These are phyloP conservation scores for Lacerta bilineata DNA, from an alignment of 2,797 vertebrate genomes.

Conservation along the genomic window DNA sequence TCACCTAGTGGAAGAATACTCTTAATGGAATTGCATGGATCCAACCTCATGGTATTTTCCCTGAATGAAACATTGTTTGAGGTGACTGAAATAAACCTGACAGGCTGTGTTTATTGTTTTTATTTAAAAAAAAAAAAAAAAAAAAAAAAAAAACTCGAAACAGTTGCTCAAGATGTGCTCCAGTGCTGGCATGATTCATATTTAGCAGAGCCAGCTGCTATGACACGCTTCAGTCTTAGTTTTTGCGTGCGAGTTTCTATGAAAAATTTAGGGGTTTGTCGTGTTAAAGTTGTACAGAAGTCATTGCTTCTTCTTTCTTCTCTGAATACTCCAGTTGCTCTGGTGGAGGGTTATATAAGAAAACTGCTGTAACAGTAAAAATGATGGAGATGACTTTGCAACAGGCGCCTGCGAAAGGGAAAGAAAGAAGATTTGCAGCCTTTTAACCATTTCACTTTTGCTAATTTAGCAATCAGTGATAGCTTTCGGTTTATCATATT, in stretches of 20 bases:
- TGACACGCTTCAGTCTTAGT: neutral
- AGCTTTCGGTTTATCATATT: neutral
- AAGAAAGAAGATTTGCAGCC: slow-evolving; percentile 28
- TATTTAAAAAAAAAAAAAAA: neutral
- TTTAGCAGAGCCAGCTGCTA: slow-evolving; percentile 10
- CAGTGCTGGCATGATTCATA: slow-evolving; percentile 4
- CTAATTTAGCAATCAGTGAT: neutral
- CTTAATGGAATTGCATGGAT: neutral
- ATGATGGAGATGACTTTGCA: slow-evolving; percentile 80
- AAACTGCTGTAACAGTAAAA: slow-evolving; percentile 76
- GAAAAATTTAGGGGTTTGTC: slow-evolving; percentile 30
- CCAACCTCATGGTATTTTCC: neutral
- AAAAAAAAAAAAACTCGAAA: slow-evolving; percentile 18
- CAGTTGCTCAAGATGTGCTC: neutral
- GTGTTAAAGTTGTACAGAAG: slow-evolving; percentile 42
- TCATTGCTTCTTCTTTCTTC: slow-evolving; percentile 45
- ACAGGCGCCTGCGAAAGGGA: slow-evolving; percentile 74
- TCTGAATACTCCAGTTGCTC: slow-evolving; percentile 12
- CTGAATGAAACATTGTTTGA: slow-evolving; percentile 9
- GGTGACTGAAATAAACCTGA: slow-evolving; percentile 15
- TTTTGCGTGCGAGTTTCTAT: neutral
- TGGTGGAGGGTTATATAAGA: slow-evolving; percentile 80
- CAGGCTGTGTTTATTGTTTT: slow-evolving; percentile 19
- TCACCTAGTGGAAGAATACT: neutral
- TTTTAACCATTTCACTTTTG: neutral